Percentiles rank a stretch among this genome's conserved stretches.
phyloP scores from a whole-genome alignment of 2,113 vertebrate genomes.

The Thinocorus orbignyianus region DNA sequence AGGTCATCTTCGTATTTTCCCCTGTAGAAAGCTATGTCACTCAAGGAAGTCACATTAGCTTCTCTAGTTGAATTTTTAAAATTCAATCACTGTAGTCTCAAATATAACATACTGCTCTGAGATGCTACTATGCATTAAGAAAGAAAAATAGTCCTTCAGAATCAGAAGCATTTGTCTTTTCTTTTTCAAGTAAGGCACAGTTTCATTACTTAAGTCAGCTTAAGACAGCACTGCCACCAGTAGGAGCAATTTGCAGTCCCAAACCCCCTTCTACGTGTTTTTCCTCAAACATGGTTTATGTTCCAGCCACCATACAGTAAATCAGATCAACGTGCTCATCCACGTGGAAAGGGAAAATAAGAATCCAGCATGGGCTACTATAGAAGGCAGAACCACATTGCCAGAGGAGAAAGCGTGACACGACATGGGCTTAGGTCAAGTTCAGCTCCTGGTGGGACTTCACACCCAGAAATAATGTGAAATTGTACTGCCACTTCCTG shows the following conservation, averaged over 20 bases:
- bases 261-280: background rate
- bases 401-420: background rate
- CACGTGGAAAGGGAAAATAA: background rate
- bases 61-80: background rate
- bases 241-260: background rate
- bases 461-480: background rate
- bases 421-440: background rate
- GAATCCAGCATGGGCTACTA: background rate
- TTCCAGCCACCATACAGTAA: background rate
- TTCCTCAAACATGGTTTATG: background rate
- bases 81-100: background rate
- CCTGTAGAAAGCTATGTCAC: background rate
- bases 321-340: background rate
- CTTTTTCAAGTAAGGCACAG: background rate
- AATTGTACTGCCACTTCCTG: background rate
- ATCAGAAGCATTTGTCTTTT: background rate
- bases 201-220: background rate
- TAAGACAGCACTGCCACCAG: background rate
- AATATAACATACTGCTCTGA: background rate
- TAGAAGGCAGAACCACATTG: background rate
- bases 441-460: background rate
- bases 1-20: background rate
- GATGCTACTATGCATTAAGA: background rate
- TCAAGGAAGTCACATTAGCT: background rate
- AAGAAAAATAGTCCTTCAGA: background rate